Conservation (phyloP, 2,797 vertebrate species). For the Oreortyx pictus region DNA sequence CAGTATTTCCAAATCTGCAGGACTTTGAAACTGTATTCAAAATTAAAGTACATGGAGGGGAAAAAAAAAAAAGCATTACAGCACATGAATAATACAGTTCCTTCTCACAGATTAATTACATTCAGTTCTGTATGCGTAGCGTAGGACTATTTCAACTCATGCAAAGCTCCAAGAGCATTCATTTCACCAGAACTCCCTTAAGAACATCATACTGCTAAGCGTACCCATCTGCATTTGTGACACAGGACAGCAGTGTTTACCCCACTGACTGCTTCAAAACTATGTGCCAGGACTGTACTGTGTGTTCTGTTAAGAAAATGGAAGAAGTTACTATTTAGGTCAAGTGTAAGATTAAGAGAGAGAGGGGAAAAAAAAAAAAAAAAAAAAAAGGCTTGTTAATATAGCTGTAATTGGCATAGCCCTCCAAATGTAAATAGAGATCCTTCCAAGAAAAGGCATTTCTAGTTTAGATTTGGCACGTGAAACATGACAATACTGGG, state of each 20-base stretch:
- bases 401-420: slow-evolving; percentile 26
- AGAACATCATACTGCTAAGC: background rate
- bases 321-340: slow-evolving; percentile 26
- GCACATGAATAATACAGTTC: background rate
- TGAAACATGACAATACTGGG: slow-evolving; percentile 16
- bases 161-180: background rate
- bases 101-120: background rate
- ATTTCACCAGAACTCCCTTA: background rate
- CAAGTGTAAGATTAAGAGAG: background rate
- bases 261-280: background rate
- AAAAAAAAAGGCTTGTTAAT: background rate
- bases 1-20: background rate
- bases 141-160: background rate
- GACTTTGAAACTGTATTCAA: background rate
- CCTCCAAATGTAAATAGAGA: slow-evolving; percentile 34
- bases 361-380: too few species aligned
- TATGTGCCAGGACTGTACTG: background rate
- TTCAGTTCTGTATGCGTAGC: background rate
- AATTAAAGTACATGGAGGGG: background rate
- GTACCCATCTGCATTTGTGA: background rate
- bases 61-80: background rate
- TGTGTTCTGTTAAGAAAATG: background rate
- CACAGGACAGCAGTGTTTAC: background rate
- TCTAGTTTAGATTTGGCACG: slow-evolving; percentile 1
- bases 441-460: slow-evolving; percentile 54